phyloP scores from a whole-genome alignment of 2,888 invertebrate species.

The Cheilosia variabilis region DNA sequence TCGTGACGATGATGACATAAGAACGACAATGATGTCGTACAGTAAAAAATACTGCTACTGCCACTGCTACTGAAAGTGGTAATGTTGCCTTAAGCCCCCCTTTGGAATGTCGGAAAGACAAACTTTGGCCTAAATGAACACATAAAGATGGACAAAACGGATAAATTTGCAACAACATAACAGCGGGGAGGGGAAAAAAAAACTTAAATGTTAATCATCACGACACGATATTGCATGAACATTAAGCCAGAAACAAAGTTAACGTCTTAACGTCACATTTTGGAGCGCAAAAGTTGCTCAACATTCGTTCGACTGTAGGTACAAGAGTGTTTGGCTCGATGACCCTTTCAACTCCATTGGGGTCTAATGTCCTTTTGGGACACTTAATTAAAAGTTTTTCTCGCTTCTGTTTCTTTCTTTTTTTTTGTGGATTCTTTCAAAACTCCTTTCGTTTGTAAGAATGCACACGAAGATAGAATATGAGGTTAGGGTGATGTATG shows the following conservation, averaged over 20 bases:
- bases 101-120: conserved; percentile 35
- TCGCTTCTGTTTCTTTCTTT: not conserved
- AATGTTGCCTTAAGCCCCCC: conserved; percentile 42
- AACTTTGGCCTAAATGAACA: conserved; percentile 51
- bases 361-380: conserved; percentile 73
- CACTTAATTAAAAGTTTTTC: conserved; percentile 73
- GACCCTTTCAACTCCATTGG: conserved; percentile 65
- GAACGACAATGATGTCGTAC: conserved; percentile 7
- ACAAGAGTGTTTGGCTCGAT: conserved; percentile 70
- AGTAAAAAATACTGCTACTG: not conserved
- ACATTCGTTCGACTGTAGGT: conserved; percentile 12
- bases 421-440: conserved; percentile 1
- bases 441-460: conserved; percentile 41
- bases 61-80: conserved; percentile 32
- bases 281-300: conserved; percentile 27
- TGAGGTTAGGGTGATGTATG: conserved; percentile 62
- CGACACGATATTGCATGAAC: conserved; percentile 67
- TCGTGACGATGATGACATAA: conserved; percentile 25
- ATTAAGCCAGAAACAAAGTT: conserved; percentile 39
- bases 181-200: conserved; percentile 9
- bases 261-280: conserved; percentile 31
- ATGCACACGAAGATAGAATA: conserved; percentile 16
- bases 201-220: conserved; percentile 72
- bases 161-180: conserved; percentile 14
- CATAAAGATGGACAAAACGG: conserved; percentile 55